These are phyloP conservation scores for Timema cristinae DNA, from an alignment of 2,888 invertebrate genomes.

Conservation along the genomic window DNA sequence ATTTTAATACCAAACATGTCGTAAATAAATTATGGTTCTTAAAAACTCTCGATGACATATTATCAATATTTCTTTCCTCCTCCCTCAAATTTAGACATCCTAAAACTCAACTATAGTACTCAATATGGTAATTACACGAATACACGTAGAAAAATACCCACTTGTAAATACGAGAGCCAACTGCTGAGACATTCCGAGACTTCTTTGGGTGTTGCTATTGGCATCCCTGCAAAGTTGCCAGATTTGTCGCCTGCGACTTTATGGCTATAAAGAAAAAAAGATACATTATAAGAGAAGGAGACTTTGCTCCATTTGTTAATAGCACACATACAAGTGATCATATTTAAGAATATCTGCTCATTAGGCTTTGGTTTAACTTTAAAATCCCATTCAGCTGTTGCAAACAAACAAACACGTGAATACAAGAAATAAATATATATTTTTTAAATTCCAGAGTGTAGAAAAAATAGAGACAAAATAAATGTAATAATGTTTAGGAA, in stretches of 20 bases:
- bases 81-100: background rate
- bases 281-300: background rate
- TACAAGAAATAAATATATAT: no score
- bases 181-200: conserved; percentile 38
- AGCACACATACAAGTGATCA: no score
- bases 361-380: background rate
- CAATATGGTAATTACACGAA: background rate
- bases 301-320: no score
- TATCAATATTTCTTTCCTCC: no score
- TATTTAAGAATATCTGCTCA: background rate
- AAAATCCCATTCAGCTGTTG: background rate
- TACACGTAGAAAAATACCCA: conserved; percentile 22
- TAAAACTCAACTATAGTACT: background rate
- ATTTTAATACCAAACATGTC: no score
- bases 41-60: no score
- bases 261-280: conserved; percentile 11
- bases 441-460: no score
- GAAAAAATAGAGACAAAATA: no score
- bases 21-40: no score
- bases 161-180: conserved; percentile 39
- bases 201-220: conserved; percentile 34
- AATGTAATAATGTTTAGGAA: no score
- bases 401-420: background rate
- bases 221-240: conserved; percentile 13
- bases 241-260: conserved; percentile 20